A percentile compares a stretch with the other conserved stretches of the same genome.
Evolutionary conservation across 2,113 vertebrate genomes (phyloP).

Genomic region (Chaetorhynchus papuensis): DNA sequence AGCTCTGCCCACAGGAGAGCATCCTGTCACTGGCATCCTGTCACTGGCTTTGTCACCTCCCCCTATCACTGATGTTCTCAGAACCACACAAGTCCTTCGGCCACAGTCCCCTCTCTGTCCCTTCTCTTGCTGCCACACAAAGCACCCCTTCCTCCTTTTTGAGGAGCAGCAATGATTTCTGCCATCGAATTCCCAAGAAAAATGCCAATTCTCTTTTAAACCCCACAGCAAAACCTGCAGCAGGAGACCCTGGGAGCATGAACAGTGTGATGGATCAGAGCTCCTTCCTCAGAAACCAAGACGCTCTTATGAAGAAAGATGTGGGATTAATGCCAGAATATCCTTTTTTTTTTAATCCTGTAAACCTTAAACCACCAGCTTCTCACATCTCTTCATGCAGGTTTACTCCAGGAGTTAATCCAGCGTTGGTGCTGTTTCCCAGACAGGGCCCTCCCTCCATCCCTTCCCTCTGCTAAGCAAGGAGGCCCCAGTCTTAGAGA

Average conservation of each 20-base stretch:
- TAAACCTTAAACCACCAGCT: not conserved
- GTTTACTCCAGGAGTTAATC: not conserved
- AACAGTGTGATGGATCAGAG: not conserved
- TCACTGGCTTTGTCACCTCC: not conserved
- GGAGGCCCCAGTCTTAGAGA: not conserved
- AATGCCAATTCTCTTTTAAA: not conserved
- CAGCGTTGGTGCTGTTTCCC: not conserved
- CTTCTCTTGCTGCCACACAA: not conserved
- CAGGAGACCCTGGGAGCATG: not conserved
- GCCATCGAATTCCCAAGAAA: not conserved
- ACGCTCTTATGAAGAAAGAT: rapidly evolving
- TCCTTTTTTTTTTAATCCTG: not conserved
- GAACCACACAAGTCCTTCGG: not conserved
- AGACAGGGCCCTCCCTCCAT: not conserved
- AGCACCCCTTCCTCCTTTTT: not conserved
- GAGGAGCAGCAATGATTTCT: not conserved
- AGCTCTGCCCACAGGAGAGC: not conserved
- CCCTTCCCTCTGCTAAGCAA: not conserved
- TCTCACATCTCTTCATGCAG: not conserved
- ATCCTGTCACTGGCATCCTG: not conserved
- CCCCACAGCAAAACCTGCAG: not conserved
- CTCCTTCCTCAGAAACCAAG: not conserved
- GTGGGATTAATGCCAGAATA: not conserved
- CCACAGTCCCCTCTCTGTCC: not conserved
- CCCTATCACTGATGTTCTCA: not conserved